Evolutionary conservation across 2,888 invertebrate species (phyloP).

Genomic region (Ashinkailepas kermadecensis): DNA sequence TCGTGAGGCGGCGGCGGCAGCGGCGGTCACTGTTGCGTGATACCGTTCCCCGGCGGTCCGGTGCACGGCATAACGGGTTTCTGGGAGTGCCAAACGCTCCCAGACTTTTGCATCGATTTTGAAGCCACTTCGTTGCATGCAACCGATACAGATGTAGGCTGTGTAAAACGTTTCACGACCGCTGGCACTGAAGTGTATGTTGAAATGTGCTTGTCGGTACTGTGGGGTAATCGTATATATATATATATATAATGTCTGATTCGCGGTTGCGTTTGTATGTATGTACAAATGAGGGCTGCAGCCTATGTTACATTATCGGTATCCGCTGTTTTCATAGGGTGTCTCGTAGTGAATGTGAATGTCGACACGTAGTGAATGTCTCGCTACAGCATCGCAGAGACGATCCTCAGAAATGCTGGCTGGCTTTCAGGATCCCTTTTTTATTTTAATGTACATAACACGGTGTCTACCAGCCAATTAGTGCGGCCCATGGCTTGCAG

Average conservation of each 20-base stretch:
- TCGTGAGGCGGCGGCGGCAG: too few species aligned
- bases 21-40: background rate
- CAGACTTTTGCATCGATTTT: background rate
- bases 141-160: conserved; percentile 12
- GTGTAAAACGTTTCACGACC: background rate
- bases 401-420: background rate
- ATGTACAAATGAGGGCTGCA: background rate
- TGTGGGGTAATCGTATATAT: background rate
- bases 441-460: background rate
- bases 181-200: background rate
- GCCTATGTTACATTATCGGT: background rate
- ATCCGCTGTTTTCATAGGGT: background rate
- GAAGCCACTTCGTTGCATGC: background rate
- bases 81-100: background rate
- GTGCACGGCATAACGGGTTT: conserved; percentile 8
- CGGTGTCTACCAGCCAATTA: background rate
- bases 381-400: background rate
- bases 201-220: background rate
- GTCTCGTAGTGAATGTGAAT: background rate
- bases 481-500: too few species aligned
- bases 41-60: background rate
- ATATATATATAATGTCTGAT: background rate
- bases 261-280: background rate
- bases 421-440: background rate
- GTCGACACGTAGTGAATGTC: background rate